These are phyloP conservation scores for Heterohyrax brucei DNA, from an alignment of 2,797 vertebrate species.

Conservation along the genomic window DNA sequence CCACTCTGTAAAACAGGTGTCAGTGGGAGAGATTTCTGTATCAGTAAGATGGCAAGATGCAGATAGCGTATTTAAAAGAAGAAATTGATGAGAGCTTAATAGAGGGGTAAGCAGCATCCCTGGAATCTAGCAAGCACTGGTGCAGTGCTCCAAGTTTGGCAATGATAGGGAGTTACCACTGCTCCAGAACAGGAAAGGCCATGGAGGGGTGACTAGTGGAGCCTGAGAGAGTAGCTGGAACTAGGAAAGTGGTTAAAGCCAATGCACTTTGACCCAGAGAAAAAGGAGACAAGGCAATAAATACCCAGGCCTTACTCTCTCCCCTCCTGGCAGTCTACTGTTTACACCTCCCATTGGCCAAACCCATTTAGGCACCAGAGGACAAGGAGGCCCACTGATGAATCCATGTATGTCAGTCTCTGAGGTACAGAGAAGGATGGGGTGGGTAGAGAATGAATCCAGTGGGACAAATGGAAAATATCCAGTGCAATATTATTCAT, in stretches of 20 bases:
- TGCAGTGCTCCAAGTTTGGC: not conserved
- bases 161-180: not conserved
- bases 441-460: slow-evolving; percentile 1
- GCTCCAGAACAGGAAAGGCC: not conserved
- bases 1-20: not conserved
- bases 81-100: not conserved
- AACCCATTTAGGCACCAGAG: not conserved
- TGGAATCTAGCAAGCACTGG: not conserved
- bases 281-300: not conserved
- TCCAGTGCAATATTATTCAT: not conserved
- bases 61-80: not conserved
- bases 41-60: not conserved
- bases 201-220: not conserved
- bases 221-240: not conserved
- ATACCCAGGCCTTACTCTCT: not conserved
- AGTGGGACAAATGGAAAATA: slow-evolving; percentile 1
- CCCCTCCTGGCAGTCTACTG: not conserved
- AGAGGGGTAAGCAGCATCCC: not conserved
- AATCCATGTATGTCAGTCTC: not conserved
- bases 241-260: not conserved
- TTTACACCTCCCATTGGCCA: not conserved
- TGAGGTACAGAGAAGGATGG: not conserved
- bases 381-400: not conserved
- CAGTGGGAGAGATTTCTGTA: not conserved
- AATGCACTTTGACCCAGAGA: not conserved